Conservation (phyloP, 2,797 vertebrate species). For the Xiphophorus birchmanni region DNA sequence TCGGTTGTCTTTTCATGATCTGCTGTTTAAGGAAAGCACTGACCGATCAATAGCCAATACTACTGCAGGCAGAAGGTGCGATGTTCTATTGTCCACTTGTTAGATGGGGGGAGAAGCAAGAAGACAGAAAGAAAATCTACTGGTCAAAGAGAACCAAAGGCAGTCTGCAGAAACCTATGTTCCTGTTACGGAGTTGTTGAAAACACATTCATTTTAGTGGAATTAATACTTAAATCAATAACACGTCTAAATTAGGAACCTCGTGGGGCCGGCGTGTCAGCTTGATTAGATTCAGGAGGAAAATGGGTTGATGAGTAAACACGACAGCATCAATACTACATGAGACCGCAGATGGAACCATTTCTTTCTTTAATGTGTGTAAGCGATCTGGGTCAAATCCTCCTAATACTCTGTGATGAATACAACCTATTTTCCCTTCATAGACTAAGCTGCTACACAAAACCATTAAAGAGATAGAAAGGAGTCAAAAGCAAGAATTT, state of each 20-base stretch:
- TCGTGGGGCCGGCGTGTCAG: constrained; percentile 57
- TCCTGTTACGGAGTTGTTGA: constrained; percentile 42
- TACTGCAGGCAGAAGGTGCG: constrained; percentile 37
- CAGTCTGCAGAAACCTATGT: constrained; percentile 44
- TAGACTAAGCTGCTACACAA: constrained; percentile 29
- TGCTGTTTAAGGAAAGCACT: constrained; percentile 48
- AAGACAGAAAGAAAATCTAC: constrained; percentile 34
- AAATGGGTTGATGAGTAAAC: constrained; percentile 75
- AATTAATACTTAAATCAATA: constrained; percentile 60
- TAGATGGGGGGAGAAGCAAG: constrained; percentile 25
- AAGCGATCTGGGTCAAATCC: constrained; percentile 69
- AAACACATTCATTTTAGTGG: constrained; percentile 52
- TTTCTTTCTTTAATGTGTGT: constrained; percentile 63
- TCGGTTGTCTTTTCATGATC: constrained; percentile 39
- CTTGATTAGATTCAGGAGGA: constrained; percentile 68
- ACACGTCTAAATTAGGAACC: constrained; percentile 47
- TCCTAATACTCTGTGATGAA: constrained; percentile 52
- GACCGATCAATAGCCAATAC: constrained; percentile 54
- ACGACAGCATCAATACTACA: constrained; percentile 77
- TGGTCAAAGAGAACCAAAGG: constrained; percentile 41
- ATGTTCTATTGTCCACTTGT: constrained; percentile 36
- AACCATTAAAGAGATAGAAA: constrained; percentile 36
- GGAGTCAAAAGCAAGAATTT: constrained; percentile 16
- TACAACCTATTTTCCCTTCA: constrained; percentile 12
- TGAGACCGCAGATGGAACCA: constrained; percentile 61